Evolutionary conservation across 2,113 vertebrate species (phyloP).

Genomic region (Bubo blakistoni): DNA sequence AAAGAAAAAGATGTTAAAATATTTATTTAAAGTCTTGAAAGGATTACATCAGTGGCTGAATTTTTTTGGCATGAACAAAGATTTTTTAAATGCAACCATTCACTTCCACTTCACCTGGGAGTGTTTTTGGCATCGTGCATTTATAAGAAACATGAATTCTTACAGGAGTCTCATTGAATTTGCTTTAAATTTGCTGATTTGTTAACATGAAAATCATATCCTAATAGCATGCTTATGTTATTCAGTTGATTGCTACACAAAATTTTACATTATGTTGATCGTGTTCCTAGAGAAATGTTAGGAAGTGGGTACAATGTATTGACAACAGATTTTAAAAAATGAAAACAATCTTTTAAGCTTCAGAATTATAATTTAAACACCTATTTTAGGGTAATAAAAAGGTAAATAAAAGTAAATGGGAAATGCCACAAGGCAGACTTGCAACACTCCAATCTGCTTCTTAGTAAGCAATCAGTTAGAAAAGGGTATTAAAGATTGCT

Average conservation of each 20-base stretch:
- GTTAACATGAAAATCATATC: background rate
- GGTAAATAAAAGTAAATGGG: background rate
- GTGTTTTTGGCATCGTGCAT: background rate
- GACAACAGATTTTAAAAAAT: background rate
- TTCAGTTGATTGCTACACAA: background rate
- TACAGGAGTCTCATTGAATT: background rate
- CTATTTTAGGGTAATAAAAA: background rate
- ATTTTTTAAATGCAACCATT: background rate
- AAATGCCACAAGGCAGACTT: background rate
- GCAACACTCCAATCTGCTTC: background rate
- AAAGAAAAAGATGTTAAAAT: background rate
- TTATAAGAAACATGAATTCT: background rate
- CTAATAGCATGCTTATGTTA: background rate
- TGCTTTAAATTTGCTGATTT: background rate
- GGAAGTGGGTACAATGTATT: background rate
- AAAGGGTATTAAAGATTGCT: background rate
- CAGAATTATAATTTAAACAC: background rate
- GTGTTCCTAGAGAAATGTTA: background rate
- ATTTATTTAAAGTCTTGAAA: background rate
- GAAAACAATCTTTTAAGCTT: background rate
- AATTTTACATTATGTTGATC: background rate
- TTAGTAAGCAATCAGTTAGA: background rate
- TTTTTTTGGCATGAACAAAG: background rate
- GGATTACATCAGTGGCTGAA: background rate
- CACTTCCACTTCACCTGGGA: background rate